Evolutionary conservation across 2,888 invertebrate genomes (phyloP).

Genomic region (Cremastinae sp.): DNA sequence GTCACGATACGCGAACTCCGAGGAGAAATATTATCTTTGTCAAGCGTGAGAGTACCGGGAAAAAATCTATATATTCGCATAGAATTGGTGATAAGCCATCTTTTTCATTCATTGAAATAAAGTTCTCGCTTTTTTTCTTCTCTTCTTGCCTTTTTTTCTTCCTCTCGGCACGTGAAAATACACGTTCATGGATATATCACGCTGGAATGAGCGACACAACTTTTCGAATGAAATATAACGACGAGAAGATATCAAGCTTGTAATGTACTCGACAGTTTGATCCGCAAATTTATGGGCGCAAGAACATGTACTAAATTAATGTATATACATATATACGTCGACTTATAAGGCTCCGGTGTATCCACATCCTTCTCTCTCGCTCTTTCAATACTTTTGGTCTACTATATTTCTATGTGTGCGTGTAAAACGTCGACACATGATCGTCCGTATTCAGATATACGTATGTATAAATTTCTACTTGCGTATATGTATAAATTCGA

Average conservation of each 20-base stretch:
- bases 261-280: constrained; percentile 63
- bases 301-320: constrained; percentile 61
- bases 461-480: neutral
- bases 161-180: neutral
- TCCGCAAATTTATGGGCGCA: constrained; percentile 61
- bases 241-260: constrained; percentile 60
- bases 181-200: neutral
- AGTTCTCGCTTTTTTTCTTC: constrained; percentile 7
- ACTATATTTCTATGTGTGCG: too few relatives aligned
- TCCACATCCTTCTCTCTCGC: constrained; percentile 39
- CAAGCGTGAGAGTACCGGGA: neutral
- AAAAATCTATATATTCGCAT: neutral
- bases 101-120: constrained; percentile 45
- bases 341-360: constrained; percentile 57
- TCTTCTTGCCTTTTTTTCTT: too few relatives aligned
- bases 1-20: constrained; percentile 8
- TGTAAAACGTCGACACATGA: constrained; percentile 53
- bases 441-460: constrained; percentile 2
- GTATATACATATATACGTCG: constrained; percentile 49
- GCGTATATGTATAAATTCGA: constrained; percentile 41
- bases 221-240: constrained; percentile 55
- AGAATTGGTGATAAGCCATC: neutral
- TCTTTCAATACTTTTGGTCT: constrained; percentile 54
- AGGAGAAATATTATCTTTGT: constrained; percentile 32
- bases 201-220: constrained; percentile 32